A percentile compares a stretch with the other conserved stretches of the same genome.
Conservation (phyloP, 1,140 invertebrate genomes). For the Orchestia grillus region DNA sequence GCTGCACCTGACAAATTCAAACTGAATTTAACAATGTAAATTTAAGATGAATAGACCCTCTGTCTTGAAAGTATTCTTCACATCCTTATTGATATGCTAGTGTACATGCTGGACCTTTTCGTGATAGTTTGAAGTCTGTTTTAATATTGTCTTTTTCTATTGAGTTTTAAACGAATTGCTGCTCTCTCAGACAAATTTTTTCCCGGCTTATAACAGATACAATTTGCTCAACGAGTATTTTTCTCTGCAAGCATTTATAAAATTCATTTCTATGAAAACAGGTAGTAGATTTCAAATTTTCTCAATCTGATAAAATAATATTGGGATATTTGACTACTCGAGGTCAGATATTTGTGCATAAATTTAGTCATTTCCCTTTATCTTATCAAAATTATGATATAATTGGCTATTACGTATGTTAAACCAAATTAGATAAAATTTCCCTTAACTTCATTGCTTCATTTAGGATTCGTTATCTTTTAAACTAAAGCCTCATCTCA, state of each 20-base stretch:
- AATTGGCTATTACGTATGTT: too few species aligned
- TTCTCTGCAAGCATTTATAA: neutral
- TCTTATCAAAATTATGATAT: too few species aligned
- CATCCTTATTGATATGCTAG: neutral
- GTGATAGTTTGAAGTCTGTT: neutral
- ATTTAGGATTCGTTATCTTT: too few species aligned
- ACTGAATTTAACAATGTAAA: neutral
- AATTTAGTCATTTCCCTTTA: too few species aligned
- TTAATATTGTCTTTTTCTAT: neutral
- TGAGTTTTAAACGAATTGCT: neutral
- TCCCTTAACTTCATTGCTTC: too few species aligned
- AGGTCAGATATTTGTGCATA: too few species aligned
- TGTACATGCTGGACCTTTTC: neutral
- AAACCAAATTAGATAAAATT: too few species aligned
- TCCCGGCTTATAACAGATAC: neutral
- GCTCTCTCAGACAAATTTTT: neutral
- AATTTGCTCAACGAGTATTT: neutral
- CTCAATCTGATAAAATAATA: too few species aligned
- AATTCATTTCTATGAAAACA: neutral
- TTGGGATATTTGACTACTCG: too few species aligned
- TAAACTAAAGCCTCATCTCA: too few species aligned
- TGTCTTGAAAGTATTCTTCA: neutral
- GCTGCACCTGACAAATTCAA: neutral
- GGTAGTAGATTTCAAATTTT: too few species aligned
- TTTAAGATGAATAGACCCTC: neutral